Evolutionary conservation across 2,888 invertebrate species (phyloP), one percentile per base, ranked within the genome.

Genomic region (Melipona bicolor): DNA sequence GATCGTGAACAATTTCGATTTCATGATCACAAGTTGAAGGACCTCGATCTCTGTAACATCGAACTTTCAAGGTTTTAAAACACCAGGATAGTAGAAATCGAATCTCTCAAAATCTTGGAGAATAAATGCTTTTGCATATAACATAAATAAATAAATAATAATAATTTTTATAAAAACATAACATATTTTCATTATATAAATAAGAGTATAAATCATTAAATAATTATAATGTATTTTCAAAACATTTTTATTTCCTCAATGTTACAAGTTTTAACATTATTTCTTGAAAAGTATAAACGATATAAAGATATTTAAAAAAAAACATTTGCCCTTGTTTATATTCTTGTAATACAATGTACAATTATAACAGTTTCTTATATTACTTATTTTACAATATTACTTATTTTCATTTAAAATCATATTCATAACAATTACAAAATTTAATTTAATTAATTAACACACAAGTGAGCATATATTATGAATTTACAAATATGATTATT

Each of bases 361-460:
- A 27, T 3, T 27, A 4, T 24, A 5, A 32, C 32, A 6, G 24
- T 62, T 50, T 70, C 19, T 61, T 61, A 17, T n/a, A 32, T 49
- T n/a, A n/a, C n/a, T n/a, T n/a, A n/a, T n/a, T n/a, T 43, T 65
- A 70, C 64, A 70, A 64, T 54, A 50, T 71, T 50, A 62, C 11
- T 43, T 61, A 4, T 59, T 36, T 64, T 5, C 54, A 43, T 67
- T n/a, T 70, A 81, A 76, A 59, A 32, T 54, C 52, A 54, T 75
- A 2, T 32, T 69, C n/a, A 15, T 24, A 56, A 81, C 32, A n/a
- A 61, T 74, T 65, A 43, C 17, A 24, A 21, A 77, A 77, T 54
- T 56, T 19, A 32, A 19, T 62, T 3, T n/a, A 80, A 36, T 3
- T n/a, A 80, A 36, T 13, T 36, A 52, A 67, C 59, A 81, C n/a